Evolutionary conservation across 1,140 invertebrate species (phyloP), one percentile per base, ranked within the genome.

Genomic region (Leucophenga varia): DNA sequence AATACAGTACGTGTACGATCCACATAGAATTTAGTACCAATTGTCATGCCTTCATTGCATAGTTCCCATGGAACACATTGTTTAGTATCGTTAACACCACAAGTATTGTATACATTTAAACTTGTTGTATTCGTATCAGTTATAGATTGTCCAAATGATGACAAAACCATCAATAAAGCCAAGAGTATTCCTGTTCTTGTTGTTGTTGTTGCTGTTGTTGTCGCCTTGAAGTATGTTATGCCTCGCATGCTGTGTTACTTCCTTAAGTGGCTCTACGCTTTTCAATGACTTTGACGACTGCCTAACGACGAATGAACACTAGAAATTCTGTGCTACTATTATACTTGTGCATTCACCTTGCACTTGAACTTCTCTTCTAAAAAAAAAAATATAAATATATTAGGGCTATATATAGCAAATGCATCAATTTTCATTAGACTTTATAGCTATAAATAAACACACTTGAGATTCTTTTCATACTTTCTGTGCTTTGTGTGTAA

Each of bases 1-100:
- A 32, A 19, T 9, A 39, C 21, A 0, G 54, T 64, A 1, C 61
- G 32, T 31, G 49, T 64, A 1, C 48, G 54, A 47, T 64, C 61
- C 9, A 54, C 49, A 40, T 64, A 64, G 36, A 57, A 60, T 10
- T 49, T 38, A 5, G 51, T 61, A 3, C 64, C 57, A 1, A 64
- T 38, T 7, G 16, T 21, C 7, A 55, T 8, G 3, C 54, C 61
- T 20, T 64, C 61, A 7, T 57, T 52, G 47, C 61, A 64, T 14
- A 45, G 35, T 16, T 61, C 55, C 8, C 52, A 58, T 1, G 58
- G 47, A 8, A 64, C 61, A 44, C 61, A 61, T 6, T 55, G 49
- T 22, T 50, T 65, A 0, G 16, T 6, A 19, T 14, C 16, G 18
- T 37, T 37, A 16, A 6, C 6, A 2, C 22, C 61, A n/a, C 61